Percentiles rank a stretch among this genome's conserved stretches.
phyloP scores from a whole-genome alignment of 2,797 vertebrate species.

The Ceryle rudis region DNA sequence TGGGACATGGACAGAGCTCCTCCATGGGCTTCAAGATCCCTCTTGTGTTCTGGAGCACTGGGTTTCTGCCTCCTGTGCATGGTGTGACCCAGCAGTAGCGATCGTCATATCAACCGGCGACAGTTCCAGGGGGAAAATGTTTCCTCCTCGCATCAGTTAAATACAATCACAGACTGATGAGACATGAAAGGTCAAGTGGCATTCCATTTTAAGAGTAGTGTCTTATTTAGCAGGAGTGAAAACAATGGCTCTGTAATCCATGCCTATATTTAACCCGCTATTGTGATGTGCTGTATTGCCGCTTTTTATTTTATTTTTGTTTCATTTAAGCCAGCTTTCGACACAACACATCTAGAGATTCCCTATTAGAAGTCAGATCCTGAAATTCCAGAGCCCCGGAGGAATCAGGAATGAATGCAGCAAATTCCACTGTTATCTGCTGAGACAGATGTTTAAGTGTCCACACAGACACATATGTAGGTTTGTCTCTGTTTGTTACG shows the following conservation, averaged over 20 bases:
- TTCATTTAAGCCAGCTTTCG: neutral
- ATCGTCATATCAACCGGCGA: conserved; percentile 57
- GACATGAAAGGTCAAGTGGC: conserved; percentile 73
- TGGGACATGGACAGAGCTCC: conserved; percentile 17
- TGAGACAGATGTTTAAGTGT: neutral
- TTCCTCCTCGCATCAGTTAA: conserved; percentile 68
- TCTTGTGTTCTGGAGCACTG: conserved; percentile 25
- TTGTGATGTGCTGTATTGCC: conserved; percentile 14
- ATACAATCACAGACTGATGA: conserved; percentile 57
- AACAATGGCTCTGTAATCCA: conserved; percentile 80
- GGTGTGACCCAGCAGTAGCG: conserved; percentile 18
- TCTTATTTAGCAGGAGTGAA: conserved; percentile 79
- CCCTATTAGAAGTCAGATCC: neutral
- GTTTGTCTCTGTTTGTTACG: too few relatives aligned
- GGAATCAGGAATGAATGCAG: neutral
- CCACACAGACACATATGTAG: neutral
- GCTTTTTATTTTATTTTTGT: neutral
- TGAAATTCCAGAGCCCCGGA: conserved; percentile 34
- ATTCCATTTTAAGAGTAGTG: conserved; percentile 76
- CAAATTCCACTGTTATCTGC: conserved; percentile 5
- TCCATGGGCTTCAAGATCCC: conserved; percentile 35
- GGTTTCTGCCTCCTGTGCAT: conserved; percentile 72
- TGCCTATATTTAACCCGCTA: conserved; percentile 82
- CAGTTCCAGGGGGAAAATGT: conserved; percentile 29
- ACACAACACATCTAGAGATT: conserved; percentile 30